Evolutionary conservation across 2,888 invertebrate genomes (phyloP).

Genomic region (Hecatera dysodea): DNA sequence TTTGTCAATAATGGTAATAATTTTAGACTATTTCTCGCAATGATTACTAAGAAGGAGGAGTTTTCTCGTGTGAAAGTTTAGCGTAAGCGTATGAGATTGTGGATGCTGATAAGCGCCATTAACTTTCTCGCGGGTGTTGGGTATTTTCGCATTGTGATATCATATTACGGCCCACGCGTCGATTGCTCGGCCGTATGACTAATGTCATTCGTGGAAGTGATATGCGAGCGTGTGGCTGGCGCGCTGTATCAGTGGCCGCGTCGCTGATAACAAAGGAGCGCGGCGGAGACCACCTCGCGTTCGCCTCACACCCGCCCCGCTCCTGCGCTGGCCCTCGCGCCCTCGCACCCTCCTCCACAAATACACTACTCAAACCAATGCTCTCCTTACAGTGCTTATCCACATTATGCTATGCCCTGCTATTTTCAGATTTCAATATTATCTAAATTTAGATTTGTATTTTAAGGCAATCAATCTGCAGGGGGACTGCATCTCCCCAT

Average conservation of each 20-base stretch:
- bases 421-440: conserved; percentile 89
- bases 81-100: conserved; percentile 90
- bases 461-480: conserved; percentile 83
- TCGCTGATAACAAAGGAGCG: conserved; percentile 90
- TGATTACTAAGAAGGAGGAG: conserved; percentile 75
- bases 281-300: conserved; percentile 70
- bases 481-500: conserved; percentile 80
- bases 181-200: conserved; percentile 89
- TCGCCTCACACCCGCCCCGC: conserved; percentile 66
- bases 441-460: conserved; percentile 88
- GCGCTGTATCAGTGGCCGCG: conserved; percentile 82
- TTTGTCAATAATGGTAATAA: conserved; percentile 94
- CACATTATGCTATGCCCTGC: conserved; percentile 79
- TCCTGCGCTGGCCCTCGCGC: conserved; percentile 64
- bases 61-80: conserved; percentile 91
- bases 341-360: conserved; percentile 66
- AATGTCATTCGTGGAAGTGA: conserved; percentile 90
- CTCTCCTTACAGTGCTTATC: conserved; percentile 74
- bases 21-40: conserved; percentile 75
- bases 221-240: conserved; percentile 85
- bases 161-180: conserved; percentile 91
- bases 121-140: conserved; percentile 91
- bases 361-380: conserved; percentile 68
- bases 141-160: conserved; percentile 92
- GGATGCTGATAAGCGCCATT: conserved; percentile 92